A percentile compares a stretch with the other conserved stretches of the same genome.
These are phyloP conservation scores for Limnephilus marmoratus DNA, from an alignment of 2,888 invertebrate species.

Conservation along the genomic window DNA sequence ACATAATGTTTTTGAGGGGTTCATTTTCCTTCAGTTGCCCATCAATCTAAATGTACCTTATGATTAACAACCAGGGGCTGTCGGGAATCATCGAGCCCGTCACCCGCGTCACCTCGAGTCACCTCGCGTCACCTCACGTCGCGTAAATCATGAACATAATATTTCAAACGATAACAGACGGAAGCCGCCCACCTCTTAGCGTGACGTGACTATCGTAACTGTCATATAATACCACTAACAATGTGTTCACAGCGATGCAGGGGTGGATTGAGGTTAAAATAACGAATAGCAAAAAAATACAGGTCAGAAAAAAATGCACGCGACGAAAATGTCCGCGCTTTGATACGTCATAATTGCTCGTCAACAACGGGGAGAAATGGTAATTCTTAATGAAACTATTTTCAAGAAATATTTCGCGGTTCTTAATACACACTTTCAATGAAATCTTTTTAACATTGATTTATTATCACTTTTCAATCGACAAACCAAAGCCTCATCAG, in stretches of 20 bases:
- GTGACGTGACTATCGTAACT: constrained; percentile 21
- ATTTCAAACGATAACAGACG: constrained; percentile 49
- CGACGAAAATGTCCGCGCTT: background rate
- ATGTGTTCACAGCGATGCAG: background rate
- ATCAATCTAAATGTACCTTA: background rate
- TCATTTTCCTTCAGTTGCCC: background rate
- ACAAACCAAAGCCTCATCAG: too few relatives aligned
- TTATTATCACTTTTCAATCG: too few relatives aligned
- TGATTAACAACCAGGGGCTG: background rate
- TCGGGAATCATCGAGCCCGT: background rate
- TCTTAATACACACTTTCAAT: too few relatives aligned
- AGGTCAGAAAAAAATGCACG: background rate
- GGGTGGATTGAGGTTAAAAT: background rate
- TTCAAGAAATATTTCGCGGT: too few relatives aligned
- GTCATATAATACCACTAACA: constrained; percentile 24
- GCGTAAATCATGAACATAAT: constrained; percentile 51
- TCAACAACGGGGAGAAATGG: too few relatives aligned
- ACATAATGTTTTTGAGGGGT: background rate
- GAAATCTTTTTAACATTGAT: too few relatives aligned
- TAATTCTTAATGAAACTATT: too few relatives aligned
- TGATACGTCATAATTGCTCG: too few relatives aligned
- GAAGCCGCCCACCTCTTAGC: constrained; percentile 49
- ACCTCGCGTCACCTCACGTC: constrained; percentile 6
- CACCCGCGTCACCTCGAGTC: background rate
- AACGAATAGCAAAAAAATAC: background rate